Evolutionary conservation across 2,888 invertebrate species (phyloP), one percentile per base, ranked within the genome.

Genomic region (Pocota personata): DNA sequence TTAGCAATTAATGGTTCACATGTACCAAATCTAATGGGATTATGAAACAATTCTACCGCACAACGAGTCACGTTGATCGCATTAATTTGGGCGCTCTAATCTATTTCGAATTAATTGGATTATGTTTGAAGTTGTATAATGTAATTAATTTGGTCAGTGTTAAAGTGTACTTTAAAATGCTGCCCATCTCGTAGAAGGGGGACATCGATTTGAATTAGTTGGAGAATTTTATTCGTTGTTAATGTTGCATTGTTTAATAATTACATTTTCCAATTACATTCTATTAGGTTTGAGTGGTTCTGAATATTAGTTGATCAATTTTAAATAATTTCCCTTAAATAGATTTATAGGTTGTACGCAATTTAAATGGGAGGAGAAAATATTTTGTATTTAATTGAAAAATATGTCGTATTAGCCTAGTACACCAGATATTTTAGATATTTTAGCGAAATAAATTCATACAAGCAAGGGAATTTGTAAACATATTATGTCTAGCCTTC

Each of bases 251-350:
- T 57, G 19, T 57, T 46, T 57, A 52, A 64, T 66, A 64, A 72
- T 79, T 72, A 40, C 57, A 79, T 79, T 64, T 72, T 71, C 35
- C 43, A 71, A 71, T 71, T 48, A 32, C 32, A 55, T 57, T 46
- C 69, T 16, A 71, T 62, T 55, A 46, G n/a, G 62, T 32, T 30
- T 55, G 55, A 57, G 46, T 57, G 52, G 52, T 32, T 73, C 21
- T 27, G n/a, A 27, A n/a, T 24, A 27, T 27, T 24, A 6, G 27
- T 48, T 12, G 35, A 40, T 40, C 14, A 6, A 2, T 40, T 40
- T 40, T 50, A 19, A n/a, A 46, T 46, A 21, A 21, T 14, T 46
- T 4, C 5, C 1, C 12, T 46, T 16, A 7, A 46, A 48, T 10
- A 50, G 27, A n/a, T 50, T 50, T 50, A 27, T 24, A 24, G 21